These are phyloP conservation scores for Drosophila subquinaria DNA, from an alignment of 2,888 invertebrate genomes.

Conservation along the genomic window DNA sequence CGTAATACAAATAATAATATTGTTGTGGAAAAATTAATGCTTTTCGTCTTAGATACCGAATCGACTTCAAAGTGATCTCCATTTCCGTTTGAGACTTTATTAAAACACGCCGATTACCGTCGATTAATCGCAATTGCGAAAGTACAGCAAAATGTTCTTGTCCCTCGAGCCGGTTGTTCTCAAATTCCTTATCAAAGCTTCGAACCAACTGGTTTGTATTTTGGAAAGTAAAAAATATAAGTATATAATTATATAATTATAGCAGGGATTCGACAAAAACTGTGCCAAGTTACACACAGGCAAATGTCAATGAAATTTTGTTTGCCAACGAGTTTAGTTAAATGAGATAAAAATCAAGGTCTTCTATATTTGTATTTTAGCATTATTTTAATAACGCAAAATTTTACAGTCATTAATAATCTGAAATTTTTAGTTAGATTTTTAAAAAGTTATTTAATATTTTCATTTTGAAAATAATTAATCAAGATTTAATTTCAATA, in stretches of 20 bases:
- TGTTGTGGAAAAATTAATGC: neutral
- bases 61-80: neutral
- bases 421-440: too few species aligned
- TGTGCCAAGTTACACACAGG: neutral
- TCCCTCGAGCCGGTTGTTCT: neutral
- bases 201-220: neutral
- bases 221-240: neutral
- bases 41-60: too few species aligned
- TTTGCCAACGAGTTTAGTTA: neutral
- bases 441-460: too few species aligned
- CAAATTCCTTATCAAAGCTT: neutral
- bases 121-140: neutral
- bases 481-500: too few species aligned
- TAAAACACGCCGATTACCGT: neutral
- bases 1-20: neutral
- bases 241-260: too few species aligned
- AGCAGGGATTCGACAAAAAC: neutral
- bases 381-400: too few species aligned
- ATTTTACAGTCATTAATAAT: too few species aligned
- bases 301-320: neutral
- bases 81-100: neutral
- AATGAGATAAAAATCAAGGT: neutral
- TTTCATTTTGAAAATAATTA: too few species aligned
- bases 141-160: neutral
- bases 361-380: too few species aligned